phyloP scores from a whole-genome alignment of 2,113 vertebrate genomes.

The Hylia prasina region DNA sequence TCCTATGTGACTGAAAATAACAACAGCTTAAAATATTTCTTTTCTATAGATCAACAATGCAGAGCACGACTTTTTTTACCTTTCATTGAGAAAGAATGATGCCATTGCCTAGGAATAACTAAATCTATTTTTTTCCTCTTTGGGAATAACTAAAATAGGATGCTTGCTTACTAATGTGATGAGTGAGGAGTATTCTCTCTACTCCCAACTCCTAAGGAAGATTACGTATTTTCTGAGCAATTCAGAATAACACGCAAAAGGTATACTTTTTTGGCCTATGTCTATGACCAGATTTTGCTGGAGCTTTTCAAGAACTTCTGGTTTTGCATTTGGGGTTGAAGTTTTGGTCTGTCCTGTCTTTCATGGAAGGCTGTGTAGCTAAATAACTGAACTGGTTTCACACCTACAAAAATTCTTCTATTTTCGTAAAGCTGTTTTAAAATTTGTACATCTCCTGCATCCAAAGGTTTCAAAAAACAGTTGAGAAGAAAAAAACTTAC shows the following conservation, averaged over 20 bases:
- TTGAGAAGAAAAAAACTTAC: neutral
- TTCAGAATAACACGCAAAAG: neutral
- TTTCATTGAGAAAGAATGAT: conserved; percentile 46
- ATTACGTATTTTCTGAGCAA: neutral
- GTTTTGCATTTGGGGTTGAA: neutral
- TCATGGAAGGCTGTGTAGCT: neutral
- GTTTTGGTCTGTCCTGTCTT: neutral
- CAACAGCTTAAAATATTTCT: neutral
- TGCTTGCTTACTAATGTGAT: neutral
- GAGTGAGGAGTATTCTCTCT: neutral
- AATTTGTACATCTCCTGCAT: neutral
- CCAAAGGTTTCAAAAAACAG: neutral
- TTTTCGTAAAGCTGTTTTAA: neutral
- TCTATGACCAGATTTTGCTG: neutral
- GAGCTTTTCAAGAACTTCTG: neutral
- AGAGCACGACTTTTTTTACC: neutral
- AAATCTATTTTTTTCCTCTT: neutral
- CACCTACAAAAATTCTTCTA: neutral
- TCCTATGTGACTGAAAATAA: neutral
- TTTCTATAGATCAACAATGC: neutral
- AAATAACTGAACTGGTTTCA: neutral
- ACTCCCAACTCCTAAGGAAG: neutral
- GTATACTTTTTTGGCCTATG: neutral
- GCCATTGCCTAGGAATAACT: conserved; percentile 8
- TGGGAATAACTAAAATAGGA: conserved; percentile 1